A percentile compares a stretch with the other conserved stretches of the same genome.
These are phyloP conservation scores for Bradypodion pumilum DNA, from an alignment of 2,797 vertebrate genomes.

Conservation along the genomic window DNA sequence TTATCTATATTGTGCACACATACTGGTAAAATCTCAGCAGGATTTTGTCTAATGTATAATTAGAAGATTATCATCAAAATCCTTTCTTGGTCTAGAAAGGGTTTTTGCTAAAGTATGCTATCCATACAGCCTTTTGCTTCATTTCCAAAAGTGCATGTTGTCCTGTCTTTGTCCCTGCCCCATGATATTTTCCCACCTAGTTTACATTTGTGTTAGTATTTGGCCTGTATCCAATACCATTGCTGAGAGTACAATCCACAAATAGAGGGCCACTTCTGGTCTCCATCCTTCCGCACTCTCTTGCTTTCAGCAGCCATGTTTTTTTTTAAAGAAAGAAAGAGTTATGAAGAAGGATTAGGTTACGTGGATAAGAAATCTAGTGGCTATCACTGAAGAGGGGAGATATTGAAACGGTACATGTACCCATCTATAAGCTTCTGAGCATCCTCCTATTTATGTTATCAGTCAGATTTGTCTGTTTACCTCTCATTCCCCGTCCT, in stretches of 20 bases:
- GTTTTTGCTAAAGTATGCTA: not conserved
- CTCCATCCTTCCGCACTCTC: not conserved
- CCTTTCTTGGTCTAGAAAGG: not conserved
- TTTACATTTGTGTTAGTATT: not conserved
- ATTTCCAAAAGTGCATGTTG: not conserved
- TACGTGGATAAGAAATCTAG: not conserved
- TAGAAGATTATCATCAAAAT: not conserved
- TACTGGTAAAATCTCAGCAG: too few relatives aligned
- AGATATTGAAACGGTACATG: not conserved
- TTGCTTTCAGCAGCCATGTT: not conserved
- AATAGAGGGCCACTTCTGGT: not conserved
- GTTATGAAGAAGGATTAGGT: not conserved
- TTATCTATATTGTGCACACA: too few relatives aligned
- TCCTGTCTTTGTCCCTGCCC: not conserved
- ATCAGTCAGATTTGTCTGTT: not conserved
- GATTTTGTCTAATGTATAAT: not conserved
- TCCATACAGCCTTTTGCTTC: not conserved
- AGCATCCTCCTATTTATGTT: too few relatives aligned
- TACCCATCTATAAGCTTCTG: too few relatives aligned
- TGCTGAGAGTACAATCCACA: not conserved
- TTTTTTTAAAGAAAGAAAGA: not conserved
- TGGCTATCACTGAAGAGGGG: not conserved
- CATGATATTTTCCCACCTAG: not conserved
- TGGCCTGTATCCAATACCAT: not conserved
- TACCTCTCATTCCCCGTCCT: too few relatives aligned